phyloP scores from a whole-genome alignment of 2,113 vertebrate genomes.

The Callipepla californica region DNA sequence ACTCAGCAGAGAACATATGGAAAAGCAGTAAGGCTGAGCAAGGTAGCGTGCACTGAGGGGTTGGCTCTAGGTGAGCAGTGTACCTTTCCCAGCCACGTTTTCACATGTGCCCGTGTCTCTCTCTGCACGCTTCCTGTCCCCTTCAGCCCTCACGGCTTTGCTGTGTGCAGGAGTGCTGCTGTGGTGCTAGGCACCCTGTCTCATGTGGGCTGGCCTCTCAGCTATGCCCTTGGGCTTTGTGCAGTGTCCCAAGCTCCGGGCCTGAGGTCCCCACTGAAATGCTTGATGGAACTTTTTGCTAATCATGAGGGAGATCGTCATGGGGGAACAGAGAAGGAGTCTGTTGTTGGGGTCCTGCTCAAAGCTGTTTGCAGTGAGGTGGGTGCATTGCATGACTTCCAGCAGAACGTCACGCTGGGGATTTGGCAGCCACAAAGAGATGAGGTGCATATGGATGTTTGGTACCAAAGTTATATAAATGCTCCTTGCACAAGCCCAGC shows the following conservation, averaged over 20 bases:
- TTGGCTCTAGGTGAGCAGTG: not conserved
- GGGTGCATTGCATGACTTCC: not conserved
- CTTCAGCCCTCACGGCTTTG: rapidly evolving
- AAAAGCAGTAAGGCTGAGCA: not conserved
- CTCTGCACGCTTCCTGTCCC: rapidly evolving
- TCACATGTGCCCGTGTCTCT: rapidly evolving
- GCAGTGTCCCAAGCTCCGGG: rapidly evolving
- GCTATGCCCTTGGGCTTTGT: not conserved
- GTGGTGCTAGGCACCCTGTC: not conserved
- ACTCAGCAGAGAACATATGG: not conserved
- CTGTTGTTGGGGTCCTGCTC: not conserved
- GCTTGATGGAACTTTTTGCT: not conserved
- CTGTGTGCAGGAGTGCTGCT: rapidly evolving
- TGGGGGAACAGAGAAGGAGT: not conserved
- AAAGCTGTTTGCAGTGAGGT: not conserved
- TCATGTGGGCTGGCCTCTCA: rapidly evolving
- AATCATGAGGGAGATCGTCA: not conserved
- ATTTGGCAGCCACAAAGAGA: conserved; percentile 21
- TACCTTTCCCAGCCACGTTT: not conserved
- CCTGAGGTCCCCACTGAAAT: not conserved
- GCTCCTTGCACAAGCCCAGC: conserved; percentile 17
- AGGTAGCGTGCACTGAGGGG: not conserved
- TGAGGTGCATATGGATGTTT: conserved; percentile 1
- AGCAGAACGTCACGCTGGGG: not conserved
- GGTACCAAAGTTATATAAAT: conserved; percentile 32